phyloP scores from a whole-genome alignment of 2,797 vertebrate species.

The Rhynchonycteris naso region DNA sequence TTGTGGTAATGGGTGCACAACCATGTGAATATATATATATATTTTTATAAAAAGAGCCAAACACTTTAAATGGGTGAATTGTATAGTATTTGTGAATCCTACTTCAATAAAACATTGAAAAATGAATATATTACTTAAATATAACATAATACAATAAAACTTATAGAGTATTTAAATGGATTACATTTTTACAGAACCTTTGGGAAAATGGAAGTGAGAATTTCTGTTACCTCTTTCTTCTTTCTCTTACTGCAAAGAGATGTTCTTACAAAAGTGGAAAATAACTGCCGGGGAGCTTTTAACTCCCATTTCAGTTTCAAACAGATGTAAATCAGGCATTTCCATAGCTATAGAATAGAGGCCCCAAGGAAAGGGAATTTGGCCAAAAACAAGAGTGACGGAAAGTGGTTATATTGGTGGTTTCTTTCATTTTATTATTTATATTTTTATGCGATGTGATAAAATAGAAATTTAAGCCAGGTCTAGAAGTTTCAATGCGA shows the following conservation, averaged over 20 bases:
- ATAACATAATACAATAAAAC: neutral
- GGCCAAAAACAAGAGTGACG: conserved; percentile 19
- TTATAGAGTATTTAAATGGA: neutral
- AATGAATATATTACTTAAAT: conserved; percentile 28
- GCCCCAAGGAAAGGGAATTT: neutral
- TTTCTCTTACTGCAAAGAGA: conserved; percentile 43
- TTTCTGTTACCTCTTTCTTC: conserved; percentile 20
- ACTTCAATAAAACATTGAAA: conserved; percentile 1
- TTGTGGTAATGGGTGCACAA: neutral
- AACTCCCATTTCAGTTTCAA: conserved; percentile 33
- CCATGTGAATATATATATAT: neutral
- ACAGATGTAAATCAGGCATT: conserved; percentile 24
- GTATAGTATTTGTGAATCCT: neutral
- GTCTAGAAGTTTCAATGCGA: neutral
- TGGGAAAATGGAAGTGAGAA: conserved; percentile 41
- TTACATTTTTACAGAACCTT: neutral
- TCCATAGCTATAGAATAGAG: neutral
- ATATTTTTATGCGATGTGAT: neutral
- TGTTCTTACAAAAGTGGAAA: neutral
- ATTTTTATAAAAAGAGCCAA: neutral
- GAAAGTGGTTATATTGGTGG: neutral
- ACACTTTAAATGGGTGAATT: neutral
- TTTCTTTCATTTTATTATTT: conserved; percentile 21
- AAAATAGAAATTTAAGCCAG: neutral
- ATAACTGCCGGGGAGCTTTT: conserved; percentile 11